Base-by-base conservation (phyloP, 2,797 vertebrate genomes). In the Pseudochirops corinnae region DNA sequence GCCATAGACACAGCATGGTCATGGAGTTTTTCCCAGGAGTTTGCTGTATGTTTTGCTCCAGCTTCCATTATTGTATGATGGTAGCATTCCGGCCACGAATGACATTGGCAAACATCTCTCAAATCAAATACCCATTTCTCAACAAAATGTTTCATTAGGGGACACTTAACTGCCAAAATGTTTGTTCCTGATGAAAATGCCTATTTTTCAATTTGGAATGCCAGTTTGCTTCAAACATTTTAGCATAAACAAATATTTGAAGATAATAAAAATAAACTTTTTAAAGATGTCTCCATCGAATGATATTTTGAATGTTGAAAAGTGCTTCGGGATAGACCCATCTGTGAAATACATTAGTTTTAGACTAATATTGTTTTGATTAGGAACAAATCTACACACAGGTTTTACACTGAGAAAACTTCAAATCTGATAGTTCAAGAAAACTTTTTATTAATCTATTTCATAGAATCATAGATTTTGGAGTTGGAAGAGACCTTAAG, bases 101-200 rank as follows among this genome's bases (percentile, higher is more conserved):
- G 90, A 91, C 50, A 91, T 91, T 53, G 90, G 90, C 50, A 91
- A 91, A 91, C 50, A 55, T 55, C 50, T 91, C 52, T 91, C 53
- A 91, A 55, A 91, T 53, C 50, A 91, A 53, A 91, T n/a, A 91
- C 31, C 55, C 55, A 91, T 91, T 91, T 91, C 53, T 91, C 55
- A 91, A 91, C 50, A 91, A 91, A 91, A 91, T 55, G 29, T 91
- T 91, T 91, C 50, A 53, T 91, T 55, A 55, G 90, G 90, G 90
- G 90, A 13, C 90, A 18, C 24, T 91, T 55, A 31, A n/a, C 52
- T 91, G 50, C 55, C 90, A 91, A 55, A 91, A 91, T 91, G 90
- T 55, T 53, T 91, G 90, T 55, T 91, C 55, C 90, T 91, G 90
- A 53, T 24, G 13, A 55, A 91, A 91, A 91, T 55, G 29, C 18